Conservation (phyloP, 1,140 invertebrate genomes). For the Leptopilina clavipes region DNA sequence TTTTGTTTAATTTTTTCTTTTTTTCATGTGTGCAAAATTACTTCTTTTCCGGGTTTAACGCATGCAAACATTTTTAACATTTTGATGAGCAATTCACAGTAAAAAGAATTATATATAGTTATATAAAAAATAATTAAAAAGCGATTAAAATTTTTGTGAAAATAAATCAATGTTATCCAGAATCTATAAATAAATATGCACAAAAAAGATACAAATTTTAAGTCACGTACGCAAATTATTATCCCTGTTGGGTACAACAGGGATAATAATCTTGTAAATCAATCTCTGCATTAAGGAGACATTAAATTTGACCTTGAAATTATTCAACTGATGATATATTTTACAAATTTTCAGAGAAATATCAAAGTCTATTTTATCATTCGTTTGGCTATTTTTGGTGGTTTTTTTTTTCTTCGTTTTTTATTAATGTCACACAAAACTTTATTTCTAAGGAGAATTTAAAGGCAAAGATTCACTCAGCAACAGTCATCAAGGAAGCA, state of each 20-base stretch:
- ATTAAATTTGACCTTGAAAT: conserved; percentile 9
- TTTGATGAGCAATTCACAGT: no score
- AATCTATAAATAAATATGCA: not conserved
- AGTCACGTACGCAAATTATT: not conserved
- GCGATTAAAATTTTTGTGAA: not conserved
- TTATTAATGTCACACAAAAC: conserved; percentile 4
- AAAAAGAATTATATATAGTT: no score
- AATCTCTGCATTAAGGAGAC: not conserved
- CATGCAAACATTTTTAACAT: no score
- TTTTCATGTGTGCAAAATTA: no score
- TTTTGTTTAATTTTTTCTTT: no score
- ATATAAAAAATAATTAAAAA: not conserved
- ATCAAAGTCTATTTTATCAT: not conserved
- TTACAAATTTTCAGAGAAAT: not conserved
- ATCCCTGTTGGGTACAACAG: not conserved
- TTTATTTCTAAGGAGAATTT: conserved; percentile 4
- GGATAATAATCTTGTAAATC: not conserved
- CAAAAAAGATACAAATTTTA: not conserved
- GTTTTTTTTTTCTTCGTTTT: not conserved
- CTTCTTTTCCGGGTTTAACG: no score
- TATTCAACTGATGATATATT: conserved; percentile 4
- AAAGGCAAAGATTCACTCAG: not conserved
- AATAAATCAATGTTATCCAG: not conserved
- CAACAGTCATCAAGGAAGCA: not conserved
- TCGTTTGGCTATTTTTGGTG: not conserved